Evolutionary conservation across 37 sponge, comb jelly and placozoan genomes (phyloP).

Genomic region (Halichondria panicea): DNA sequence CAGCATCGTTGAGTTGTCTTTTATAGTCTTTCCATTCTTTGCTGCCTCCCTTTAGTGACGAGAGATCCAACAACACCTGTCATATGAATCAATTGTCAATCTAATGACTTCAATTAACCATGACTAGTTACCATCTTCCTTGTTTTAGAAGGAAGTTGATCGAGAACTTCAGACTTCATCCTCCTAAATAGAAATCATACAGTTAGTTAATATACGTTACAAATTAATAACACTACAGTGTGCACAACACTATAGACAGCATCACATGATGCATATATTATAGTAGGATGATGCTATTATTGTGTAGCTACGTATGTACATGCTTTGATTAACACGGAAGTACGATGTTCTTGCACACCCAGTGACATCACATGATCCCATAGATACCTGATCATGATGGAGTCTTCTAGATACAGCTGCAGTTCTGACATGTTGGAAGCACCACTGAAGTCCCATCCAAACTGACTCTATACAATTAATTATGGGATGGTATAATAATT

Average conservation of each 20-base stretch:
- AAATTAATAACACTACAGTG: too few species aligned
- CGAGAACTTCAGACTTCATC: slow-evolving; percentile 77
- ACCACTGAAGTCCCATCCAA: slow-evolving; percentile 92
- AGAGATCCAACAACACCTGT: slow-evolving; percentile 54
- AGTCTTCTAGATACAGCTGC: slow-evolving; percentile 78
- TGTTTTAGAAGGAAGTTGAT: slow-evolving; percentile 80
- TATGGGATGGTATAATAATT: too few species aligned
- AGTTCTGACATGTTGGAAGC: slow-evolving; percentile 84
- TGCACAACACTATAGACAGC: too few species aligned
- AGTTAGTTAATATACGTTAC: too few species aligned
- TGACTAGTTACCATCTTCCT: slow-evolving; percentile 66
- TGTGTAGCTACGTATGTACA: too few species aligned
- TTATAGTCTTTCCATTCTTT: slow-evolving; percentile 54
- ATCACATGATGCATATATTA: too few species aligned
- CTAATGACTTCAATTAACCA: neutral
- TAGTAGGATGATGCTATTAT: too few species aligned
- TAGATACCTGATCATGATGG: slow-evolving; percentile 82
- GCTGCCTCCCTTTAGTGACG: slow-evolving; percentile 13
- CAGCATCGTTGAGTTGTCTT: slow-evolving; percentile 36
- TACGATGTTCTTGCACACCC: neutral
- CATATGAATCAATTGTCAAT: neutral
- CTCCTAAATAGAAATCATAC: slow-evolving; percentile 40
- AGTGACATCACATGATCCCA: neutral
- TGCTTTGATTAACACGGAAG: neutral
- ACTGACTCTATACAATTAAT: too few species aligned